Conservation (phyloP, 2,888 invertebrate genomes). For the Caenorhabditis doughertyi region DNA sequence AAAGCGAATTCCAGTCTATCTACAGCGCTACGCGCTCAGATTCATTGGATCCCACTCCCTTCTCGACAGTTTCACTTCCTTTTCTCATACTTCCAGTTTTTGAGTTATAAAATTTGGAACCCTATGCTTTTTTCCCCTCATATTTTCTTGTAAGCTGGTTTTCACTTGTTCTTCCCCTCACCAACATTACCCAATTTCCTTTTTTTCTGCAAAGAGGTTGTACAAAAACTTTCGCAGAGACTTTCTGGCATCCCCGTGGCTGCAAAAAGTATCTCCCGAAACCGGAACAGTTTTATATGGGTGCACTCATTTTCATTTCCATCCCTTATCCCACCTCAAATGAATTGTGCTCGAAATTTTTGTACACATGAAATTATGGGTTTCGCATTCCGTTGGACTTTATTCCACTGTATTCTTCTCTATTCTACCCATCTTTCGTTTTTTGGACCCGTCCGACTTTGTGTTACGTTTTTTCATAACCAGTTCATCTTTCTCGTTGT, state of each 20-base stretch:
- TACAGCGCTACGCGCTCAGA: neutral
- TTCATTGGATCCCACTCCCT: constrained; percentile 1
- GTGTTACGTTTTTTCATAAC: too few relatives aligned
- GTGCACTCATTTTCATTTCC: constrained; percentile 30
- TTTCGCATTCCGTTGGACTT: neutral
- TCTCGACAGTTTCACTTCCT: constrained; percentile 51
- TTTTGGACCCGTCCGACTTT: too few relatives aligned
- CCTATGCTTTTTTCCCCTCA: constrained; percentile 27
- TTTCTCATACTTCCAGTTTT: constrained; percentile 27
- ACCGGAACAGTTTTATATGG: constrained; percentile 44
- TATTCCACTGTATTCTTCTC: neutral
- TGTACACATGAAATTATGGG: constrained; percentile 1
- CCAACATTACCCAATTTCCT: constrained; percentile 12
- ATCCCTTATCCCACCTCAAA: constrained; percentile 12
- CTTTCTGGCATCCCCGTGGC: constrained; percentile 20
- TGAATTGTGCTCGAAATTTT: constrained; percentile 10
- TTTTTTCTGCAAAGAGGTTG: constrained; percentile 29
- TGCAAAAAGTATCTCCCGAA: constrained; percentile 35
- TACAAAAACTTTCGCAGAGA: constrained; percentile 40
- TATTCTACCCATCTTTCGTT: too few relatives aligned
- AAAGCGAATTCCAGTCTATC: constrained; percentile 38
- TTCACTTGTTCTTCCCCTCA: constrained; percentile 45
- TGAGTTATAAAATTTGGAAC: constrained; percentile 14
- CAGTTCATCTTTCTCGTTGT: too few relatives aligned
- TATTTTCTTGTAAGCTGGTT: constrained; percentile 43